A percentile compares a stretch with the other conserved stretches of the same genome.
Evolutionary conservation across 2,113 vertebrate genomes (phyloP).

Genomic region (Corydoras sp.): DNA sequence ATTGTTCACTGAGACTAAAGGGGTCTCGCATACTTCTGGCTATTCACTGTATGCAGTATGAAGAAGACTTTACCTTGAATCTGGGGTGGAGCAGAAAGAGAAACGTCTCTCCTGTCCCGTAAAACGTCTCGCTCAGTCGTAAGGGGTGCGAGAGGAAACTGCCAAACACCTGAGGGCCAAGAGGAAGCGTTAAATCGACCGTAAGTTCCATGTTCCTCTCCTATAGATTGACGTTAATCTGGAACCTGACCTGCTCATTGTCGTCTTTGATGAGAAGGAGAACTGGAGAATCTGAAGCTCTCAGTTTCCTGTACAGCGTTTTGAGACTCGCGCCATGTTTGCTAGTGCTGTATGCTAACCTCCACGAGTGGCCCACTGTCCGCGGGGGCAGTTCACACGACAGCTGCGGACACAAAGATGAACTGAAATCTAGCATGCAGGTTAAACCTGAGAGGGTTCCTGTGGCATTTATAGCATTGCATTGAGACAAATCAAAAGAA

Average conservation of each 20-base stretch:
- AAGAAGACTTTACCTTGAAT: constrained; percentile 60
- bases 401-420: constrained; percentile 48
- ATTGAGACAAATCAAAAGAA: no score
- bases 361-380: constrained; percentile 64
- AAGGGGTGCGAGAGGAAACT: constrained; percentile 69
- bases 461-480: no score
- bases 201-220: no score
- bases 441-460: no score
- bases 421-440: not conserved
- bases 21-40: no score
- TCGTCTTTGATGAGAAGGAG: constrained; percentile 68
- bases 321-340: constrained; percentile 69
- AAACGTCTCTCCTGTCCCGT: constrained; percentile 72
- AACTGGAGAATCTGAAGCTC: constrained; percentile 59
- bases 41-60: no score
- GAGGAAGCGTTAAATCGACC: no score
- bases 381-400: constrained; percentile 65
- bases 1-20: no score
- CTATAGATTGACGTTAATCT: no score
- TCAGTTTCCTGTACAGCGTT: constrained; percentile 68
- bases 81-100: constrained; percentile 70
- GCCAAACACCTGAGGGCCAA: constrained; percentile 60
- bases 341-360: constrained; percentile 64
- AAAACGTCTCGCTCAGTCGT: constrained; percentile 65
- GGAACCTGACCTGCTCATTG: constrained; percentile 57